Evolutionary conservation across 1,140 invertebrate genomes (phyloP), one percentile per base, ranked within the genome.

Genomic region (Cyclina sinensis): DNA sequence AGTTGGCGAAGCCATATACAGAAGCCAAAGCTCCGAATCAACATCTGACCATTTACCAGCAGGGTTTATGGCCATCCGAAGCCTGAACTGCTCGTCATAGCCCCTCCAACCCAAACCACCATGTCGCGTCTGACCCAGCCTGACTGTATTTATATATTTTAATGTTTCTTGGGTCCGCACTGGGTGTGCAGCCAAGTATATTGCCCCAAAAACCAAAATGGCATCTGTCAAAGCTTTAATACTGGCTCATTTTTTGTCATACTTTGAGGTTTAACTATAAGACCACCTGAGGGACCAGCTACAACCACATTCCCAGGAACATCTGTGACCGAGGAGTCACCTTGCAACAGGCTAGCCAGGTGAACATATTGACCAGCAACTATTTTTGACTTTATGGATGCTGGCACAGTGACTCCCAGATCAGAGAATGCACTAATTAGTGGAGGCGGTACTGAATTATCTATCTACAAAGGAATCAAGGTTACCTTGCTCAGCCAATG

Each of bases 171-270:
- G 65, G 3, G 65, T 21, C 18, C 27, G 32, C 9, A n/a, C 37
- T 5, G 65, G 16, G 65, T 70, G 27, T 1, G 65, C 37, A n/a
- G 24, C 2, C 18, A 70, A 18, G 14, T 39, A 70, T 5, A 70
- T 18, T 18, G n/a, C 9, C 2, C 12, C 7, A 70, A 7, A 70
- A 0, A 70, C 30, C 21, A 70, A 39, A 70, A 70, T 37, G 1
- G 65, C 32, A 39, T 70, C 65, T 7, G 65, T 70, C 65, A 32
- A 70, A 16, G 21, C 18, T 39, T 70, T 35, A 70, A 70, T 70
- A 18, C 11, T 16, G 4, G 5, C 37, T 1, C 37, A 5, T 16
- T 70, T 70, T 37, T 43, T 27, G 0, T 37, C 4, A 24, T n/a
- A 1, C 1, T 7, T 27, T 9, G 18, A 27, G 57, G n/a, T 27